phyloP scores from a whole-genome alignment of 2,113 vertebrate species.

The Sardina pilchardus region DNA sequence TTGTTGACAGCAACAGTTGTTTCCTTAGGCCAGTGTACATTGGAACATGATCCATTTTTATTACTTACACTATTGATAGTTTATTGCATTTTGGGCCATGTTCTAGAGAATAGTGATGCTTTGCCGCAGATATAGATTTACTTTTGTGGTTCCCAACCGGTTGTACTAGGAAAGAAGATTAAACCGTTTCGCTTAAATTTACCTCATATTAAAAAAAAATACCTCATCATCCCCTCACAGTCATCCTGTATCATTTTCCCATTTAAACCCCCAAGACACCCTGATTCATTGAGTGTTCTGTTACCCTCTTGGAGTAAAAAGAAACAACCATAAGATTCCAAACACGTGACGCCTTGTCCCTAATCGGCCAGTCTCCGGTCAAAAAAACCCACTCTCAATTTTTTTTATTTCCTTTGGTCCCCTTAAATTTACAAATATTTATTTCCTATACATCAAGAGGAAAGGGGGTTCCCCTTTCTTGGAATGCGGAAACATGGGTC shows the following conservation, averaged over 20 bases:
- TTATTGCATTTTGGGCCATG: background rate
- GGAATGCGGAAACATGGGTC: constrained; percentile 99
- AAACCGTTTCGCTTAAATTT: background rate
- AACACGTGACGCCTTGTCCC: constrained; percentile 62
- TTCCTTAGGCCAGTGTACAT: background rate
- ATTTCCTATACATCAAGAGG: constrained; percentile 77
- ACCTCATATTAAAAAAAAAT: background rate
- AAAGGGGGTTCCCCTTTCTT: constrained; percentile 97
- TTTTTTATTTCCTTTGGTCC: constrained; percentile 69
- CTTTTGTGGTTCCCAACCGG: background rate
- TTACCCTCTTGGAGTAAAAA: background rate
- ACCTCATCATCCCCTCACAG: background rate
- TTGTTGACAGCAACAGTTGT: constrained; percentile 16
- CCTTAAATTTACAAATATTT: constrained; percentile 77
- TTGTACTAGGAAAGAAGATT: background rate
- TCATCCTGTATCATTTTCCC: background rate
- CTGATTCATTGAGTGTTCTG: background rate
- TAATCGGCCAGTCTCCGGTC: constrained; percentile 74
- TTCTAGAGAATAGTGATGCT: background rate
- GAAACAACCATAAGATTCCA: constrained; percentile 52
- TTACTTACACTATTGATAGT: background rate
- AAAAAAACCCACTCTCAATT: constrained; percentile 58
- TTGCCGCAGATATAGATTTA: background rate
- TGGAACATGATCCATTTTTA: background rate
- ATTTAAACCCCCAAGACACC: background rate